phyloP scores from a whole-genome alignment of 2,888 invertebrate genomes.

The Drosophila atripex region DNA sequence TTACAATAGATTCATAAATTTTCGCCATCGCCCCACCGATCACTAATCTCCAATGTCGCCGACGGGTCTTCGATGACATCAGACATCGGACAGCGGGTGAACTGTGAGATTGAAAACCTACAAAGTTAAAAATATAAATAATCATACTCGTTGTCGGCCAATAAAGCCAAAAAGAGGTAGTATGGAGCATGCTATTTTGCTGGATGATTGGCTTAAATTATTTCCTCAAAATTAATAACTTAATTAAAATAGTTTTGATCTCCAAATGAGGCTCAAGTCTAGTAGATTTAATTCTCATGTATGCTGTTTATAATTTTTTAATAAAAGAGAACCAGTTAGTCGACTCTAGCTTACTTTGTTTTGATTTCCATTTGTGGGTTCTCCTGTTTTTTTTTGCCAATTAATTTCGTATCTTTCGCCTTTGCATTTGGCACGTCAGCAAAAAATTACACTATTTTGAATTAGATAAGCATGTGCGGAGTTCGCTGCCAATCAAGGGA shows the following conservation, averaged over 20 bases:
- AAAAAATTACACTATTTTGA: slow-evolving; percentile 38
- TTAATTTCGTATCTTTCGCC: slow-evolving; percentile 35
- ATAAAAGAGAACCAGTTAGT: slow-evolving; percentile 10
- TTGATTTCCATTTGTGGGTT: slow-evolving; percentile 43
- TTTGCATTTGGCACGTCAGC: slow-evolving; percentile 37
- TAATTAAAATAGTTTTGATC: background rate
- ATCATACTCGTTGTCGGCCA: slow-evolving; percentile 33
- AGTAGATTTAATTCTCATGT: background rate
- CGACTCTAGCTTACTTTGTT: slow-evolving; percentile 26
- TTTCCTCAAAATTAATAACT: background rate
- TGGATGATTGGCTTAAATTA: background rate
- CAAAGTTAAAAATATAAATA: slow-evolving; percentile 42
- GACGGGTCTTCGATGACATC: slow-evolving; percentile 58
- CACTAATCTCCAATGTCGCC: slow-evolving; percentile 47
- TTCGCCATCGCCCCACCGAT: slow-evolving; percentile 52
- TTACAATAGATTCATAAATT: slow-evolving; percentile 74
- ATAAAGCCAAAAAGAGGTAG: slow-evolving; percentile 15
- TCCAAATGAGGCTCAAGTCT: background rate
- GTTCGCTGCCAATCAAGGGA: slow-evolving; percentile 42
- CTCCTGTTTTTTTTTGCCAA: slow-evolving; percentile 51
- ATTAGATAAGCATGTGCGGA: slow-evolving; percentile 63
- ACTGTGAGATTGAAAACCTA: slow-evolving; percentile 28
- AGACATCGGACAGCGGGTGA: slow-evolving; percentile 40
- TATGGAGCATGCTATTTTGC: background rate
- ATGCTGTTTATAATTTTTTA: background rate